These are phyloP conservation scores for Acanthis flammea DNA, from an alignment of 2,797 vertebrate genomes.

Conservation along the genomic window DNA sequence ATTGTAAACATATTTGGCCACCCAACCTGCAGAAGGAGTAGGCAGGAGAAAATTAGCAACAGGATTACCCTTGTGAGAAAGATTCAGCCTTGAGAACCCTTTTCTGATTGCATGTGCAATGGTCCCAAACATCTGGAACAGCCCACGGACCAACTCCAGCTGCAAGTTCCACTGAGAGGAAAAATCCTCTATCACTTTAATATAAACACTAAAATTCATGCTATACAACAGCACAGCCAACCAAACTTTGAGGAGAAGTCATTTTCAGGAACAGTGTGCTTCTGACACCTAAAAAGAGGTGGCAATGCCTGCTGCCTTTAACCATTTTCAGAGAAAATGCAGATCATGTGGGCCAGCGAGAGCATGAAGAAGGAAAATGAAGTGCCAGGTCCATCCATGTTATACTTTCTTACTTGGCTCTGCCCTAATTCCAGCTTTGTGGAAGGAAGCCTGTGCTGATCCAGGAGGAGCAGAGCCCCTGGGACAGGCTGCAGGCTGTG, in stretches of 20 bases:
- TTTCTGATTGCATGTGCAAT: not conserved
- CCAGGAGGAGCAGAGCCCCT: not conserved
- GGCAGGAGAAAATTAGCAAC: not conserved
- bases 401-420: not conserved
- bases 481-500: not conserved
- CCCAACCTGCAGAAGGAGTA: not conserved
- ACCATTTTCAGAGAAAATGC: conserved; percentile 9
- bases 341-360: conserved; percentile 17
- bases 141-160: not conserved
- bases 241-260: not conserved
- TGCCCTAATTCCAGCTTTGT: not conserved
- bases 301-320: conserved; percentile 51
- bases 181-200: conserved; percentile 31
- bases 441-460: conserved; percentile 7
- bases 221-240: conserved; percentile 3
- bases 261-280: not conserved
- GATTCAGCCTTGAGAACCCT: not conserved
- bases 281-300: not conserved
- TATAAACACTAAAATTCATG: not conserved
- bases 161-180: not conserved
- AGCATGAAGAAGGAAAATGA: conserved; percentile 57
- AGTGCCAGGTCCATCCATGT: not conserved
- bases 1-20: not conserved
- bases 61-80: not conserved
- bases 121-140: conserved; percentile 18